phyloP scores from a whole-genome alignment of 2,113 vertebrate genomes.

The Cyprinodon brontotheroides region DNA sequence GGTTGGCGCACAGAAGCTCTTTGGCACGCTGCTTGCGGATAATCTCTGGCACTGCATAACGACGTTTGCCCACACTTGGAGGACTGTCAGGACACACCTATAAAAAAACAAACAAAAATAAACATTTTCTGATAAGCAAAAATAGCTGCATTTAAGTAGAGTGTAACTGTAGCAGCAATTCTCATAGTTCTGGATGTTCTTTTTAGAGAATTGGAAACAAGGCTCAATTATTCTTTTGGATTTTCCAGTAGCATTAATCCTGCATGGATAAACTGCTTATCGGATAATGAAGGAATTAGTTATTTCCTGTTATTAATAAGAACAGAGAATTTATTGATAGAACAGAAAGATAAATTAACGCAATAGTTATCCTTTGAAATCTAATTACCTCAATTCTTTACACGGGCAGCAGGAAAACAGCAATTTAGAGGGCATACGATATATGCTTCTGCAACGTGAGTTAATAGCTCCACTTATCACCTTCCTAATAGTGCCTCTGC shows the following conservation, averaged over 20 bases:
- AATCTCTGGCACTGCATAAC: slow-evolving; percentile 89
- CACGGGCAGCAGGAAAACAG: not conserved
- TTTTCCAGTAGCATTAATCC: slow-evolving; percentile 37
- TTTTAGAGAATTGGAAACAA: not conserved
- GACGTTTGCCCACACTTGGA: slow-evolving; percentile 86
- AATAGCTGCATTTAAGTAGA: not conserved
- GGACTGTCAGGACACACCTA: slow-evolving; percentile 87
- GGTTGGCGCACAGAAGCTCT: slow-evolving; percentile 72
- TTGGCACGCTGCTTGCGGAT: slow-evolving; percentile 76
- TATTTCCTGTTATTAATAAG: slow-evolving; percentile 33
- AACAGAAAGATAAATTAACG: slow-evolving; percentile 30
- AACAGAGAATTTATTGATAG: slow-evolving; percentile 9
- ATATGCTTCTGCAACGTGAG: slow-evolving; percentile 8
- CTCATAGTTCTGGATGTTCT: not conserved
- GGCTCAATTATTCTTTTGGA: slow-evolving; percentile 24
- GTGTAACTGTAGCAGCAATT: slow-evolving; percentile 2
- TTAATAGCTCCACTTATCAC: not conserved
- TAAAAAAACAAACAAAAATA: not conserved
- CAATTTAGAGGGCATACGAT: not conserved
- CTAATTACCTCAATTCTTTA: slow-evolving; percentile 23
- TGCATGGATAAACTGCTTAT: slow-evolving; percentile 49
- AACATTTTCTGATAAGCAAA: not conserved
- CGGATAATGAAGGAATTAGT: slow-evolving; percentile 37
- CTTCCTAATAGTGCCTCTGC: not conserved
- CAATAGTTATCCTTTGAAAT: slow-evolving; percentile 20